Evolutionary conservation across 2,113 vertebrate genomes (phyloP).

Genomic region (Oryzias javanicus): DNA sequence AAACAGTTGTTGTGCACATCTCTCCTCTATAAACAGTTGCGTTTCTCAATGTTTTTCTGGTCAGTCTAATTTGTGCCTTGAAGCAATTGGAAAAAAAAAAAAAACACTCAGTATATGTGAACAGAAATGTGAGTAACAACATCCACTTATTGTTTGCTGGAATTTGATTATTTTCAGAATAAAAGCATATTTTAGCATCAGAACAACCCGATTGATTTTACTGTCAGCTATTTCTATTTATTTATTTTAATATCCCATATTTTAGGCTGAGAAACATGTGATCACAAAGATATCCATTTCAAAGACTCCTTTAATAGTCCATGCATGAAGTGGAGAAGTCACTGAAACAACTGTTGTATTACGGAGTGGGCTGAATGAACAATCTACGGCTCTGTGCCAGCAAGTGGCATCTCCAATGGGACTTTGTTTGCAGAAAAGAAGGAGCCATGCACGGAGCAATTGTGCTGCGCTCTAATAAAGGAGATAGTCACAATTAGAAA

Average conservation of each 20-base stretch:
- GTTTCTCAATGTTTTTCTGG: not conserved
- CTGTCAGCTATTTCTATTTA: not conserved
- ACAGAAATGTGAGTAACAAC: too few species aligned
- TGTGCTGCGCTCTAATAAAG: conserved; percentile 1
- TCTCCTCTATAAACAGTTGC: conserved; percentile 13
- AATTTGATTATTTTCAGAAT: too few species aligned
- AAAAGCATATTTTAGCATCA: too few species aligned
- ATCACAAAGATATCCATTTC: conserved; percentile 6
- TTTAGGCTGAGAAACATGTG: not conserved
- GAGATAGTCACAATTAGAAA: conserved; percentile 12
- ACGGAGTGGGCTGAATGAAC: conserved; percentile 44
- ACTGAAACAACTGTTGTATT: conserved; percentile 37
- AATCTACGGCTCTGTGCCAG: conserved; percentile 47
- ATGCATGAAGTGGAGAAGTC: conserved; percentile 4
- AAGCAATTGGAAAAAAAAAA: conserved; percentile 16
- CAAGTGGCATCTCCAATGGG: conserved; percentile 47
- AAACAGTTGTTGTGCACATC: too few species aligned
- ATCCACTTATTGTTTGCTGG: too few species aligned
- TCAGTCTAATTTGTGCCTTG: conserved; percentile 23
- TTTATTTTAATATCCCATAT: not conserved
- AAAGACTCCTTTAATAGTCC: not conserved
- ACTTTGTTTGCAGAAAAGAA: conserved; percentile 36
- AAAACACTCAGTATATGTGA: too few species aligned
- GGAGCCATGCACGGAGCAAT: conserved; percentile 18
- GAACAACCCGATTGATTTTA: not conserved